These are phyloP conservation scores for Azemiops feae DNA, from an alignment of 2,113 vertebrate genomes.

Conservation along the genomic window DNA sequence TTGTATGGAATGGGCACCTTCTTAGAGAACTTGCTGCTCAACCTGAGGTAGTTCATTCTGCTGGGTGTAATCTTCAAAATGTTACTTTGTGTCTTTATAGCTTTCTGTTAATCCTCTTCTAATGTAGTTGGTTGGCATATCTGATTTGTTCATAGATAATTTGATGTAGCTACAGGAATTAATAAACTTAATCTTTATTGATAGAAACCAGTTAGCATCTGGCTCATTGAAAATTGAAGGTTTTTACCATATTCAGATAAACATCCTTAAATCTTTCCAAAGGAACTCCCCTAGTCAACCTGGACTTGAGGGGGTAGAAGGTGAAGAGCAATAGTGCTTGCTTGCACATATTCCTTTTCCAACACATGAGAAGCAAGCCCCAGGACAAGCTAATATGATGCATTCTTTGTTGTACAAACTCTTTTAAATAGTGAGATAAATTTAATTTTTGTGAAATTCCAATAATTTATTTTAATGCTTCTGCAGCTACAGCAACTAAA, in stretches of 20 bases:
- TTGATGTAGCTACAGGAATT: not conserved
- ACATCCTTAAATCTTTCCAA: too few species aligned
- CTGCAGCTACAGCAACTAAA: not conserved
- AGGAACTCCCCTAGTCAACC: too few species aligned
- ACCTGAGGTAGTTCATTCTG: slow-evolving; percentile 81
- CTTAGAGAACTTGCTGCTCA: slow-evolving; percentile 89
- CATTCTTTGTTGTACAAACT: not conserved
- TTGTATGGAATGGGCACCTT: slow-evolving; percentile 94
- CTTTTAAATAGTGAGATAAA: not conserved
- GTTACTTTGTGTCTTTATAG: not conserved
- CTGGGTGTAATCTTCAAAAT: not conserved
- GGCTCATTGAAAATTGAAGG: not conserved
- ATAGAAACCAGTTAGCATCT: not conserved
- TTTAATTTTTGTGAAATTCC: not conserved
- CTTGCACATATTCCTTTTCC: too few species aligned
- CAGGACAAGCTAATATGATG: not conserved
- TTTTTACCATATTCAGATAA: too few species aligned
- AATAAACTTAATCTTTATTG: not conserved
- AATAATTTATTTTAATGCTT: not conserved
- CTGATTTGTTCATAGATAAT: not conserved
- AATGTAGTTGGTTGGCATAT: not conserved
- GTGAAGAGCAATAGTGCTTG: too few species aligned
- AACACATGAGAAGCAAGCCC: not conserved
- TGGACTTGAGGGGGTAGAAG: too few species aligned
- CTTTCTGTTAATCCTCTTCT: not conserved